Evolutionary conservation across 1,140 invertebrate genomes (phyloP), one percentile per base, ranked within the genome.

Genomic region (Bombus terrestris): DNA sequence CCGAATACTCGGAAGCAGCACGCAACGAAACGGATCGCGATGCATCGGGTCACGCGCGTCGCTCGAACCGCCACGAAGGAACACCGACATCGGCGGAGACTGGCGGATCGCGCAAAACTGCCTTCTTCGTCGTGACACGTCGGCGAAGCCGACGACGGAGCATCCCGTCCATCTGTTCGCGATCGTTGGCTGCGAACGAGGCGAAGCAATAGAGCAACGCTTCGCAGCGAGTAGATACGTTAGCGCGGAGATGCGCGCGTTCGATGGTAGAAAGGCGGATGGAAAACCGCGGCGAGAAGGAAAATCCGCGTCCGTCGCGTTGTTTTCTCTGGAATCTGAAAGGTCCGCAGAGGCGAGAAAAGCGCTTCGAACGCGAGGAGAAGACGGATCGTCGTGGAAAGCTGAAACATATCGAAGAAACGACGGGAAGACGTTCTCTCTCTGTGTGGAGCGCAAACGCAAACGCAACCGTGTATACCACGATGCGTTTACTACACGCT

Each of bases 401-500:
- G 47, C 18, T 22, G 47, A 3, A 53, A 22, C 5, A 53, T 8
- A 8, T 22, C 0, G 47, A 62, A 13, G 32, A 32, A 66, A 18
- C n/a, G 5, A 15, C n/a, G 13, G n/a, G 5, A n/a, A n/a, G 9
- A 25, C 57, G 57, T 59, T 12, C 57, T 10, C 47, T 22, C 15
- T 41, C 13, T 15, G 13, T 47, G 4, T 47, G 43, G 5, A 53
- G 12, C 59, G 39, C 57, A 68, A 81, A 39, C n/a, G 64, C 57
- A 68, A 81, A 39, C n/a, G 64, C 57, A 86, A 32, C 28, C 10
- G 72, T 39, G n/a, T 57, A 76, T 73, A 32, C 53, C 64, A 80
- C 75, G 72, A 41, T 87, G 83, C 86, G 88, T 83, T 88, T 88
- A 87, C 88, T 90, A 88, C 92, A 94, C 88, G 90, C 86, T 88